Percentiles rank a stretch among this genome's conserved stretches.
phyloP scores from a whole-genome alignment of 2,113 vertebrate species.

The Elephantulus edwardii region DNA sequence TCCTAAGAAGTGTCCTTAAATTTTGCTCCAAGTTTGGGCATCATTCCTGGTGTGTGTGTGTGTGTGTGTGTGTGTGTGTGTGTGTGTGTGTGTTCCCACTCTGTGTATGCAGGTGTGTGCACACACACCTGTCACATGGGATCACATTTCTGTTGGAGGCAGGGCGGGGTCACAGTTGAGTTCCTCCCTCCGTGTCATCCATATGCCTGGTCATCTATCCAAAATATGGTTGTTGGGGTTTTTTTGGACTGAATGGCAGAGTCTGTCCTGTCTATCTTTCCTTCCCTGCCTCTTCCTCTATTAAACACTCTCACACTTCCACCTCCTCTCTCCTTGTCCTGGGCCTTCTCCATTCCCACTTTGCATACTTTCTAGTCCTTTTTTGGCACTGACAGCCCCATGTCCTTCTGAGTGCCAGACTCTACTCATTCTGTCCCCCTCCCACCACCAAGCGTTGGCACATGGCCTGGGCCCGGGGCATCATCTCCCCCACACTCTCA shows the following conservation, averaged over 20 bases:
- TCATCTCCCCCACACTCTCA: not conserved
- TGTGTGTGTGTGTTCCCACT: not conserved
- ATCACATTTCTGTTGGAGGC: not conserved
- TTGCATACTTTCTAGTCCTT: not conserved
- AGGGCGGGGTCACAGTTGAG: not conserved
- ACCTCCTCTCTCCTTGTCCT: not conserved
- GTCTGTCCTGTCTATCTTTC: not conserved
- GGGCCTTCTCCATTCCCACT: not conserved
- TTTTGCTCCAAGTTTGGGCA: not conserved
- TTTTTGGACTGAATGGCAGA: not conserved
- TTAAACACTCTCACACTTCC: not conserved
- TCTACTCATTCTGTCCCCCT: not conserved
- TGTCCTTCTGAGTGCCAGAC: not conserved
- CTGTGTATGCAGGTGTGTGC: no score
- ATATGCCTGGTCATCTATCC: rapidly evolving
- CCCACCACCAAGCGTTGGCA: not conserved
- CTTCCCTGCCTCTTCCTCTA: not conserved
- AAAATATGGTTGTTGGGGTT: no score
- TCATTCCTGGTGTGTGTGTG: not conserved
- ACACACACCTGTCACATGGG: no score
- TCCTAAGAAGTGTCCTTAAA: not conserved
- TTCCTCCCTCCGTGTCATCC: not conserved
- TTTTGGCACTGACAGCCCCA: not conserved
- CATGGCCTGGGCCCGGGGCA: not conserved
- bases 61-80: rapidly evolving